Base-by-base conservation (phyloP, 2,888 invertebrate genomes). In the Fabriciana adippe region DNA sequence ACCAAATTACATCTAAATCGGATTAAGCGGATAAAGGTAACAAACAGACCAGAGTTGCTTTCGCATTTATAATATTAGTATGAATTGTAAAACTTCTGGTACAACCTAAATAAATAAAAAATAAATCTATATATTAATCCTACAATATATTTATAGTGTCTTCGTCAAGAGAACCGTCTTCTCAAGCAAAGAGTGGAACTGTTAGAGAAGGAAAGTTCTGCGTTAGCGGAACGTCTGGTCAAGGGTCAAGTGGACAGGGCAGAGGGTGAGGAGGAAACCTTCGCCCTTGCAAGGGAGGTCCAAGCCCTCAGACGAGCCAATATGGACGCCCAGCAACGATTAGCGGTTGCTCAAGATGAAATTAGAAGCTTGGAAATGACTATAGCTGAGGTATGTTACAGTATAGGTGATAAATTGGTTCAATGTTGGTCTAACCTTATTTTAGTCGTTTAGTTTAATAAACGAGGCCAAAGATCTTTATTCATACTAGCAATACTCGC, bases 111-210 rank as follows among this genome's bases (percentile, higher is more conserved):
- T 8, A 35, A 35, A 35, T 41, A 11, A 41, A 11, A 41, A 1
- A 41, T 41, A 50, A 48, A 48, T 15, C 15, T 48, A 0, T 6
- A n/a, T 48, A 5, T n/a, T 50, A 3, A 51, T 51, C 6, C 6
- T 16, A 51, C 16, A 51, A 51, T 51, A 16, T 51, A 16, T 4
- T 21, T 76, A 4, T 80, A 92, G 91, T 91, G 91, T 73, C 92
- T 98, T 66, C 94, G 99, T 72, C 98, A 99, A 74, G 99, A 99
- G 91, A 99, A 99, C 86, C 96, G 98, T 73, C 94, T 99, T 65
- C 93, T 99, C n/a, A 95, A 98, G 73, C 99, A 99, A 82, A 94
- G 99, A 68, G 98, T 99, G 74, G 99, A 99, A 81, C 95, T 99
- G 74, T 92, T 99, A 65, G 99, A 99, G 88, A 98, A 97, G 64